Base-by-base conservation (phyloP, 2,888 invertebrate species). In the Lottia gigantea region DNA sequence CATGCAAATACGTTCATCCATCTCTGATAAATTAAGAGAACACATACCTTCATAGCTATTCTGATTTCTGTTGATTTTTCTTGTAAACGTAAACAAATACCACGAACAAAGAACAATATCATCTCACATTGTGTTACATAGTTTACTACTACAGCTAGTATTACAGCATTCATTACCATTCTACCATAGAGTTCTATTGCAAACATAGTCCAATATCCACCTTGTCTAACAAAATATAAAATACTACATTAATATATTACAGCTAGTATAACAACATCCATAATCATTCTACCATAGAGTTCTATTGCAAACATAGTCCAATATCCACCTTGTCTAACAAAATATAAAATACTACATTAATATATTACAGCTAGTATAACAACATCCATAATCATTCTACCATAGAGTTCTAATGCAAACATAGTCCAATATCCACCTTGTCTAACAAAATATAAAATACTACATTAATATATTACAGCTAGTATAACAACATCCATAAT, bases 51-150 rank as follows among this genome's bases (percentile, higher is more conserved):
- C 86, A 88, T 87, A 2, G 85, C 86, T 47, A 81, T 79, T 64
- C 83, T 83, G 4, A 89, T 78, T 71, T 85, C 84, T 15, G 83
- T 78, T 3, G 84, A 83, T 71, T 86, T 86, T 70, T 89, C 88
- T 72, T 85, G 85, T 6, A 89, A 78, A 62, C 86, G 76, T 23
- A 86, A 76, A 25, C 82, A 80, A 12, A 88, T 76, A 0, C 86
- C 85, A 64, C 82, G 81, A 45, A 88, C 83, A 75, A 86, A 87
- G 67, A 87, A 86, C 46, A 87, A 80, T 64, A 88, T 82, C 78
- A 88, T 86, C 71, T 86, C 85, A 76, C 88, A 88, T 76, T 89
- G 89, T 7, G 85, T 86, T 46, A 80, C 83, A 76, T 87, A 88
- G 80, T 88, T 89, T 45, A 88, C 80, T 15, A 88, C 82, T 19